A percentile compares a stretch with the other conserved stretches of the same genome.
These are phyloP conservation scores for Artibeus lituratus DNA, from an alignment of 2,797 vertebrate genomes.

Conservation along the genomic window DNA sequence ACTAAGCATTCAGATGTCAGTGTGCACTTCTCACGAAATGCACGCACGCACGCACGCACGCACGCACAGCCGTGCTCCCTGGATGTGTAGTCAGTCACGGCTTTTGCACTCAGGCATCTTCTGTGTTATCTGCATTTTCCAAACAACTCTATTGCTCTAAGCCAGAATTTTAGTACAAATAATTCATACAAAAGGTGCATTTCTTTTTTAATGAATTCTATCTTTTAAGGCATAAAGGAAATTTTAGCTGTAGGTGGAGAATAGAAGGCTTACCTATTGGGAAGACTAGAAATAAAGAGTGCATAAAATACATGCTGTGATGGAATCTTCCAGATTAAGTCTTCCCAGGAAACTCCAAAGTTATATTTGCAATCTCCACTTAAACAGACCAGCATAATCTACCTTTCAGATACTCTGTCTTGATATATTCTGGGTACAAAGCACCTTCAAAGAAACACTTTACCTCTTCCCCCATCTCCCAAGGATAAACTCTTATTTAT, in stretches of 20 bases:
- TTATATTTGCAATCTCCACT: background rate
- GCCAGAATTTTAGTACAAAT: background rate
- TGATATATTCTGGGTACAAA: background rate
- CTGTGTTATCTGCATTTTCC: background rate
- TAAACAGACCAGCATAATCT: background rate
- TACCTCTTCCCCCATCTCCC: background rate
- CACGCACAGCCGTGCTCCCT: background rate
- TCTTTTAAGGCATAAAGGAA: background rate
- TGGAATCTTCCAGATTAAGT: background rate
- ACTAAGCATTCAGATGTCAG: background rate
- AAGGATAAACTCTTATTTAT: background rate
- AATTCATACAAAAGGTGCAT: background rate
- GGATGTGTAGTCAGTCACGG: background rate
- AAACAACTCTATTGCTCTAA: background rate
- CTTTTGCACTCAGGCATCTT: background rate
- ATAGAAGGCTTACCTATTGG: background rate
- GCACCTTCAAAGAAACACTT: background rate
- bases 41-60: too few relatives aligned
- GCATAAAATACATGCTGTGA: background rate
- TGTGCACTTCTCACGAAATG: background rate
- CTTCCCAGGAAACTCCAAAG: background rate
- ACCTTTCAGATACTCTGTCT: background rate
- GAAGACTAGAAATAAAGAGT: background rate
- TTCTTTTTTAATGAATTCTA: background rate
- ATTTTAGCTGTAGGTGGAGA: background rate